Evolutionary conservation across 2,113 vertebrate species (phyloP).

Genomic region (Scomber japonicus): DNA sequence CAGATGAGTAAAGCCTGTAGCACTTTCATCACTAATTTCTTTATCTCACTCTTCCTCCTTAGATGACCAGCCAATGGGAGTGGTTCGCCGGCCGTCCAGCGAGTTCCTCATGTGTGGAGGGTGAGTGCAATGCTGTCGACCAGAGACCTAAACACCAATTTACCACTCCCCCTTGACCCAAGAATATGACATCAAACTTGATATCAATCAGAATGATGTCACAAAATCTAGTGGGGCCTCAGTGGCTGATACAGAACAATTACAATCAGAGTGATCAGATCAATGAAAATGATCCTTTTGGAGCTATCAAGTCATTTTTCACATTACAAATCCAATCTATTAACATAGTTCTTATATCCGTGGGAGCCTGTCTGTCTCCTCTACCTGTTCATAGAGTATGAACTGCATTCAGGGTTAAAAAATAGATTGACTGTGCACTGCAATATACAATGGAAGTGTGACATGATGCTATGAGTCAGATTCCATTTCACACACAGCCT

Average conservation of each 20-base stretch:
- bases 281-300: no score
- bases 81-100: constrained; percentile 88
- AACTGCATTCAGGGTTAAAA: neutral
- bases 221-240: no score
- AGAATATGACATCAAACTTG: no score
- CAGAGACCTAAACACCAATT: neutral
- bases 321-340: no score
- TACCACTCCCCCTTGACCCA: neutral
- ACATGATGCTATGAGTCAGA: constrained; percentile 26
- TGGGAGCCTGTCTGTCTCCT: no score
- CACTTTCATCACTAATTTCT: constrained; percentile 8
- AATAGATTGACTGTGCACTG: no score
- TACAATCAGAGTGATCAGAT: no score
- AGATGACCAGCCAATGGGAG: constrained; percentile 92
- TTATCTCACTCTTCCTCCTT: constrained; percentile 34
- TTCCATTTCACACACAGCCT: constrained; percentile 40
- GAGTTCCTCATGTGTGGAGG: constrained; percentile 95
- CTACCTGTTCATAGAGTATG: neutral
- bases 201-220: no score
- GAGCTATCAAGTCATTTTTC: no score
- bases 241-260: no score
- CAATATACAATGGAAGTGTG: constrained; percentile 28
- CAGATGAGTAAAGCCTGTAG: neutral
- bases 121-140: constrained; percentile 82
- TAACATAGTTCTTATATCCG: no score